Evolutionary conservation across 1,140 invertebrate species (phyloP), one percentile per base, ranked within the genome.

Genomic region (Drosophila pachea): DNA sequence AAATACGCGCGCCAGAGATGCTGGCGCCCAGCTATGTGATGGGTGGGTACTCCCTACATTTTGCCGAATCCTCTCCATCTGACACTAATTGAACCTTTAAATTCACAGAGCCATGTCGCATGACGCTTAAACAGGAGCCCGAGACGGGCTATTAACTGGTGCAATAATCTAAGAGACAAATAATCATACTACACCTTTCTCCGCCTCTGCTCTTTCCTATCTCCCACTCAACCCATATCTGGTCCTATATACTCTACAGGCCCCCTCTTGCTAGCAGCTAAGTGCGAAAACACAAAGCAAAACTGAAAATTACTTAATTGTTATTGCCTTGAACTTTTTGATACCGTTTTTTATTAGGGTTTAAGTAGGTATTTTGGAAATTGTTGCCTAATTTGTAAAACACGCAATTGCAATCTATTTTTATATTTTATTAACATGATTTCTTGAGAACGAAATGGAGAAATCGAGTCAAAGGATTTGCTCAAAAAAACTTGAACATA

Each of bases 81-180:
- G n/a, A 14, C 42, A 50, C 45, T 47, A 5, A 58, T 47, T 2
- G 49, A 22, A 29, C 48, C 22, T 8, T 5, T 7, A 42, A 4
- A 47, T 68, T 49, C 52, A 1, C 42, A 76, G 86, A 89, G 38
- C 69, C 81, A 22, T 88, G 86, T 78, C 82, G 87, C 33, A 84
- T 89, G 78, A 84, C 84, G 53, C 56, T 89, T 32, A 89, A 89
- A 66, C 87, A 89, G 75, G 88, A 89, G 64, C 88, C 88, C 36
- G 88, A 89, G 76, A 83, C 86, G 54, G 88, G 88, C 32, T 89
- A 89, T 68, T 89, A 66, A 73, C 36, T 52, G 68, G 76, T 83
- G 76, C 78, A 78, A 78, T 83, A 72, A 67, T n/a, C 48, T 65
- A 59, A 65, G 61, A 61, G 62, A 67, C 31, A 50, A 22, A 61